A percentile compares a stretch with the other conserved stretches of the same genome.
Conservation (phyloP, 2,113 vertebrate species). For the Pygoscelis antarcticus region DNA sequence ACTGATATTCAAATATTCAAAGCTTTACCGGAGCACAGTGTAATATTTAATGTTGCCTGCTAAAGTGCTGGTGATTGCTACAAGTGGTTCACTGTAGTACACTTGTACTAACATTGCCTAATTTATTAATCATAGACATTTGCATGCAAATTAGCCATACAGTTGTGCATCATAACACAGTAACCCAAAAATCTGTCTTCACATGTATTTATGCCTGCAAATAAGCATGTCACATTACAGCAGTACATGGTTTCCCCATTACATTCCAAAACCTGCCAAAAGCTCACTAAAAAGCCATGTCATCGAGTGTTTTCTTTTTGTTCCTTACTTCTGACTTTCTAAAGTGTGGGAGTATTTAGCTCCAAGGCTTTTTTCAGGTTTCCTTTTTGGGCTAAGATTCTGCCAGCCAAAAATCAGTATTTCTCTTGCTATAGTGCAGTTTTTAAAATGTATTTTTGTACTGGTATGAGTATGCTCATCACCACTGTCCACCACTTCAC, state of each 20-base stretch:
- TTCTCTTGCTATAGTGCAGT: not conserved
- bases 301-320: not conserved
- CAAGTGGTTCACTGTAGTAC: not conserved
- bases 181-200: not conserved
- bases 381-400: not conserved
- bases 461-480: not conserved
- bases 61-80: not conserved
- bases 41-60: not conserved
- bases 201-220: not conserved
- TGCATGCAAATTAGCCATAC: constrained; percentile 8
- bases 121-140: constrained; percentile 14
- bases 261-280: not conserved
- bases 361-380: not conserved
- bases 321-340: not conserved
- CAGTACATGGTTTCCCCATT: not conserved
- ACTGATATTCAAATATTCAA: not conserved
- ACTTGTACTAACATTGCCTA: not conserved
- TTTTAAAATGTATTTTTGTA: not conserved
- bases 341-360: not conserved
- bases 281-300: not conserved
- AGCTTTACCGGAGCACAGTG: not conserved
- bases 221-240: not conserved
- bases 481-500: not conserved
- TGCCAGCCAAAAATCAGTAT: not conserved
- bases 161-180: not conserved